Evolutionary conservation across 2,797 vertebrate genomes (phyloP), one percentile per base, ranked within the genome.

Genomic region (Garrulus glandarius): DNA sequence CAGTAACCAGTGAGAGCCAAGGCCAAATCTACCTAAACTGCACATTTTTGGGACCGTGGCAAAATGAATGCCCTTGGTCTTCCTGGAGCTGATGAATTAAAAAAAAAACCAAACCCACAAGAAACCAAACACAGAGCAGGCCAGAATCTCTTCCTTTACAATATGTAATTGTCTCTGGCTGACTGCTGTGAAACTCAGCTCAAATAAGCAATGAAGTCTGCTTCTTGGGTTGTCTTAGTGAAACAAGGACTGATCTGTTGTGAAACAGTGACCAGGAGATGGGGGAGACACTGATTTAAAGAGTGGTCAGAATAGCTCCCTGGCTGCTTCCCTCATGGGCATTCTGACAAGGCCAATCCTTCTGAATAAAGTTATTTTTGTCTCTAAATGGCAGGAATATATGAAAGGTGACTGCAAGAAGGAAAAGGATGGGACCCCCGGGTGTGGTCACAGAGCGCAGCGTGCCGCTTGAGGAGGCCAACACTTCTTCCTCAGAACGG

Each of bases 361-460:
- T 34, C 50, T 56, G 26, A 86, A 34, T 32, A 36, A 64, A 75
- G 57, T n/a, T 32, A 41, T 29, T 34, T 60, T 20, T 53, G 5
- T 15, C 26, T 68, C 23, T 60, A 30, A 67, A 53, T 17, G 24
- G 21, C 8, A 53, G 49, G 37, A 37, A 15, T 34, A 46, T 37
- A 39, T 67, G 44, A 36, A 72, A 67, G 22, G 10, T 39, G 26
- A 29, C 10, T 39, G 13, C 3, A 55, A 69, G 37, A 44, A 60
- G 24, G 24, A 72, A 32, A 65, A 41, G 4, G 4, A 24, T 26
- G 17, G 22, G 29, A 26, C 11, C 20, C 1, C 0, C 0, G 1
- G 34, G 15, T 9, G 23, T 18, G 44, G 50, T 18, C 19, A 32
- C 4, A 5, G 41, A 63, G 19, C 24, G 16, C 27, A 39, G 7